A percentile compares a stretch with the other conserved stretches of the same genome.
These are phyloP conservation scores for Drosophila subpulchrella DNA, from an alignment of 1,140 invertebrate species.

Conservation along the genomic window DNA sequence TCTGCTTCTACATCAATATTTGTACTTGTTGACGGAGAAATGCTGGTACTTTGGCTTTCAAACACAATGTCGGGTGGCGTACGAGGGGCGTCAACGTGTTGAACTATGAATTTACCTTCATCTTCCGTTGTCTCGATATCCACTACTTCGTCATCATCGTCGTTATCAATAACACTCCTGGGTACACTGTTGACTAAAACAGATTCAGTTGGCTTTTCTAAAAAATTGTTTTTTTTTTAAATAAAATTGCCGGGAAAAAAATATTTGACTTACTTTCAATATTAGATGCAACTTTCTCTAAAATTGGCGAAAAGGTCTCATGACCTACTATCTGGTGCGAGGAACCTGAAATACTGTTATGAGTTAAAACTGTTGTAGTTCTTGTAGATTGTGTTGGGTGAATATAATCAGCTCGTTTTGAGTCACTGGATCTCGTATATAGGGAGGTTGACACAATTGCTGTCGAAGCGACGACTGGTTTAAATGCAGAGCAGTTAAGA, in stretches of 20 bases:
- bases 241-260: background rate
- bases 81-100: constrained; percentile 9
- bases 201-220: constrained; percentile 11
- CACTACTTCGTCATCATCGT: constrained; percentile 87
- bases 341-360: constrained; percentile 44
- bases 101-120: constrained; percentile 46
- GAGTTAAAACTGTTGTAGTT: constrained; percentile 82
- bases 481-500: constrained; percentile 87
- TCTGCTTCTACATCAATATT: constrained; percentile 61
- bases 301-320: constrained; percentile 30
- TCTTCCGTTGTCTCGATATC: constrained; percentile 88
- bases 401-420: constrained; percentile 43
- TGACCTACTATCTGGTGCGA: constrained; percentile 19
- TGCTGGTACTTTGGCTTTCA: constrained; percentile 32
- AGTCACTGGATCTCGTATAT: constrained; percentile 61
- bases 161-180: constrained; percentile 37
- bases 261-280: constrained; percentile 20
- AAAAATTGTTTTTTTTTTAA: background rate
- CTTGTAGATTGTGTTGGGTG: constrained; percentile 83
- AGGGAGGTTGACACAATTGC: constrained; percentile 64
- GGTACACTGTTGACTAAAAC: background rate
- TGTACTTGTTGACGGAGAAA: constrained; percentile 43
- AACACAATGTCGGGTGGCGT: constrained; percentile 14
- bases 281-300: constrained; percentile 21
- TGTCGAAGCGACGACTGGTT: constrained; percentile 85